Evolutionary conservation across 1,140 invertebrate species (phyloP), one percentile per base, ranked within the genome.

Genomic region (Potamilus streckersoni): DNA sequence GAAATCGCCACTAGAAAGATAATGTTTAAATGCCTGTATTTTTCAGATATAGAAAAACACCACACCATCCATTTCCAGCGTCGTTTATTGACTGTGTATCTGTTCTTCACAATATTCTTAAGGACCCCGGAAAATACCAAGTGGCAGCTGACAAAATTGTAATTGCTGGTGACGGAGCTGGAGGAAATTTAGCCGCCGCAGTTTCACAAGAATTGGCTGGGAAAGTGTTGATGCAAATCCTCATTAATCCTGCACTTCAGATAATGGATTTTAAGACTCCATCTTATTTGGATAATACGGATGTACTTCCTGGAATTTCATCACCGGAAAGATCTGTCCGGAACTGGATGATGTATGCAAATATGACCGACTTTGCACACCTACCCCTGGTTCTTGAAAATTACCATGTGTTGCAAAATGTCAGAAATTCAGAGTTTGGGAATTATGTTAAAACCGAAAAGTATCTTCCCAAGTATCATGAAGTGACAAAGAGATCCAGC

Each of bases 241-340:
- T 89, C 0, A 87, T 88, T n/a, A 87, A 85, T 71, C 87, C 87
- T 3, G 79, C 81, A 14, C 71, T 88, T 5, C 87, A 88, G 70
- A 80, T 85, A 62, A 66, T 87, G n/a, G 84, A 88, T 79, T 85
- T 88, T 60, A 78, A 78, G 70, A 86, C 85, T 11, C 88, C 89
- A 15, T 90, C 89, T 11, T 87, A 85, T 62, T 79, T 76, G 63
- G 86, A 87, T 67, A 81, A 80, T 61, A 17, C 17, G 17, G 72
- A 79, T 14, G 60, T 78, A 14, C 66, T 87, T 49, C 71, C 79
- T 1, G 84, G 86, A 23, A 76, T 87, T 23, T 82, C 86, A 23
- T 86, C 83, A 11, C 67, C 83, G 0, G 80, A 75, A 61, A 81
- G 80, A 63, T 79, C 80, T 61, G 74, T 77, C 15, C 68, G 79